Conservation (phyloP, 2,888 invertebrate species). For the Octodonta nipae region DNA sequence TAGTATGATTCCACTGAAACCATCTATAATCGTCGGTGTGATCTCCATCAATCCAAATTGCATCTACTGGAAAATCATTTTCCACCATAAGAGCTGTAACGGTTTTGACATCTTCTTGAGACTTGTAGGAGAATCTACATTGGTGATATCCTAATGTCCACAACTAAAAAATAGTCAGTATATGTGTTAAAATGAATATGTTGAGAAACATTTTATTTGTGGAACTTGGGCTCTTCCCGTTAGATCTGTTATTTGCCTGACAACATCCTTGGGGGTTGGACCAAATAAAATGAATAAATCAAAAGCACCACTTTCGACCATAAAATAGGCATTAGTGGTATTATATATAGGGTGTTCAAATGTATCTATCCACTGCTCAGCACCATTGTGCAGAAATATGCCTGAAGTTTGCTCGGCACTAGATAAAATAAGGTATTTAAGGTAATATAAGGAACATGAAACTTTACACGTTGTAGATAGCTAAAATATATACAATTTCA, state of each 20-base stretch:
- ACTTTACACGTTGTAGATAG: too few relatives aligned
- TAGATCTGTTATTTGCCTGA: constrained; percentile 69
- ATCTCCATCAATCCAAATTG: constrained; percentile 95
- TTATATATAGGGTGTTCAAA: constrained; percentile 25
- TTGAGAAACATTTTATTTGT: constrained; percentile 30
- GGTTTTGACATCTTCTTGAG: constrained; percentile 74
- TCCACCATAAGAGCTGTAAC: constrained; percentile 73
- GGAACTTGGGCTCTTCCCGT: constrained; percentile 78
- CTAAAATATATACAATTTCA: neutral
- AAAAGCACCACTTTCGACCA: constrained; percentile 88
- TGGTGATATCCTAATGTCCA: constrained; percentile 17
- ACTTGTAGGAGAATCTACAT: constrained; percentile 46
- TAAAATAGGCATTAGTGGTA: constrained; percentile 62
- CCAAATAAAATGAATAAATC: constrained; percentile 85
- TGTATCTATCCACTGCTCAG: constrained; percentile 89
- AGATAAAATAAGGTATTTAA: constrained; percentile 2
- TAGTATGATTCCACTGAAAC: constrained; percentile 81
- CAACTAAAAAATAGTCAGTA: constrained; percentile 8
- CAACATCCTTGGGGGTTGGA: constrained; percentile 66
- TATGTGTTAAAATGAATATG: neutral
- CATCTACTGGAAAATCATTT: constrained; percentile 83
- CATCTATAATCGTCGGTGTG: constrained; percentile 92
- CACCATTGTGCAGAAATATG: constrained; percentile 62
- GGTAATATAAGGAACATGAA: too few relatives aligned
- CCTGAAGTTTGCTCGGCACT: constrained; percentile 12